Evolutionary conservation across 2,113 vertebrate genomes (phyloP).

Genomic region (Ginglymostoma cirratum): DNA sequence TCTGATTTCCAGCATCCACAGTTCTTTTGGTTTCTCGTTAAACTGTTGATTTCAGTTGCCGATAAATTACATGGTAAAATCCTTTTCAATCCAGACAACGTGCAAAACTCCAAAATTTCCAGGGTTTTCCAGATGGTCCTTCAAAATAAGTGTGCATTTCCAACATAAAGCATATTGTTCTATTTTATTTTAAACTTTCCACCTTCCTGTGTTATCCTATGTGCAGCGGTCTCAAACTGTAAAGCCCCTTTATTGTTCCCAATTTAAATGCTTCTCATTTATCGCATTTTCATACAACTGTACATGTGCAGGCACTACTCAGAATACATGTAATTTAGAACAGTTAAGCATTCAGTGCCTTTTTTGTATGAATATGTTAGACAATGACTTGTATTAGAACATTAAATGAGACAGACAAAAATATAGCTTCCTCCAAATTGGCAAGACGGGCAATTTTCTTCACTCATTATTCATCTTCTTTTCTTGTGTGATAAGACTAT

Average conservation of each 20-base stretch:
- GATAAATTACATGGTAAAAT: no score
- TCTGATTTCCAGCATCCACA: no score
- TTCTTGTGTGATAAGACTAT: background rate
- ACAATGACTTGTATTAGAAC: background rate
- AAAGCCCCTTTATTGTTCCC: background rate
- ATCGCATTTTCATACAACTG: background rate
- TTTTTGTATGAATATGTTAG: background rate
- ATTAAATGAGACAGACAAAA: background rate
- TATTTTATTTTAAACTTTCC: background rate
- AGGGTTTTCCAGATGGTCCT: no score
- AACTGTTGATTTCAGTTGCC: no score
- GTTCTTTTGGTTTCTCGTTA: no score
- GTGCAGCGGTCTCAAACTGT: background rate
- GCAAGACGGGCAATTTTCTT: background rate
- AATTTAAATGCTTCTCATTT: background rate
- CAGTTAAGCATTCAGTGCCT: background rate
- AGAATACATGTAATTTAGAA: background rate
- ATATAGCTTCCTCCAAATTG: background rate
- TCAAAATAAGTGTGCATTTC: no score
- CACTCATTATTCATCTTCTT: background rate
- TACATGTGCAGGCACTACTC: background rate
- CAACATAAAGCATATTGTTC: background rate
- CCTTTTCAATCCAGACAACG: no score
- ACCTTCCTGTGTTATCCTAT: background rate
- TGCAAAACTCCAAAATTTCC: no score